Evolutionary conservation across 2,797 vertebrate species (phyloP).

Genomic region (Orestias chungarensis): DNA sequence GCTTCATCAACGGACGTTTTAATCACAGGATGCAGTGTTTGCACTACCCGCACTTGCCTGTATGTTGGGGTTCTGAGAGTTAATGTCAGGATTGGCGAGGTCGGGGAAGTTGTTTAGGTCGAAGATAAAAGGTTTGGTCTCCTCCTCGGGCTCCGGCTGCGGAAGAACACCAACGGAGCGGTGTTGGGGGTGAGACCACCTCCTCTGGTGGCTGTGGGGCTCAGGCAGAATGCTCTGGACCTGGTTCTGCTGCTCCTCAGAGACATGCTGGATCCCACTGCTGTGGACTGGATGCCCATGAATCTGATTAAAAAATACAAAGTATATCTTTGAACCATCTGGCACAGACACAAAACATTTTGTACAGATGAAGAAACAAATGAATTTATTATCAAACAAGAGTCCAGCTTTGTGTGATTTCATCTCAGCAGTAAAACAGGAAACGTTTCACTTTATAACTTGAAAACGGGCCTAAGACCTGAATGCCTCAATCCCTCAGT

Average conservation of each 20-base stretch:
- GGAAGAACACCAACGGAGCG: conserved; percentile 69
- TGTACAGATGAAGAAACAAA: not conserved
- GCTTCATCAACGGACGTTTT: not conserved
- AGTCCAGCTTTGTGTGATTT: not conserved
- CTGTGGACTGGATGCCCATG: conserved; percentile 58
- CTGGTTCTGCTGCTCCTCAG: conserved; percentile 74
- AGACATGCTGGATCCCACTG: conserved; percentile 57
- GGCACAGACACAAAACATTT: not conserved
- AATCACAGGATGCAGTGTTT: not conserved
- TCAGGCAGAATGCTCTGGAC: conserved; percentile 76
- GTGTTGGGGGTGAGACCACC: conserved; percentile 77
- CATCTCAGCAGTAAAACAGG: not conserved
- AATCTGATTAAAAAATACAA: conserved; percentile 63
- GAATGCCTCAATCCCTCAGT: too few relatives aligned
- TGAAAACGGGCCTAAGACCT: too few relatives aligned
- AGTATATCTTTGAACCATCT: not conserved
- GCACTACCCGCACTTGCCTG: conserved; percentile 77
- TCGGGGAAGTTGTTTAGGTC: conserved; percentile 89
- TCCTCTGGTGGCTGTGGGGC: conserved; percentile 68
- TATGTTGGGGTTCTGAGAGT: conserved; percentile 90
- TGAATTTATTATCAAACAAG: not conserved
- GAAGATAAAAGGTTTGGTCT: conserved; percentile 84
- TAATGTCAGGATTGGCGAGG: conserved; percentile 85
- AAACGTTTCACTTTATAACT: too few relatives aligned
- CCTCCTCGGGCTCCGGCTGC: conserved; percentile 68